Percentiles rank a stretch among this genome's conserved stretches.
Conservation (phyloP, 2,797 vertebrate genomes). For the Phoebastria nigripes region DNA sequence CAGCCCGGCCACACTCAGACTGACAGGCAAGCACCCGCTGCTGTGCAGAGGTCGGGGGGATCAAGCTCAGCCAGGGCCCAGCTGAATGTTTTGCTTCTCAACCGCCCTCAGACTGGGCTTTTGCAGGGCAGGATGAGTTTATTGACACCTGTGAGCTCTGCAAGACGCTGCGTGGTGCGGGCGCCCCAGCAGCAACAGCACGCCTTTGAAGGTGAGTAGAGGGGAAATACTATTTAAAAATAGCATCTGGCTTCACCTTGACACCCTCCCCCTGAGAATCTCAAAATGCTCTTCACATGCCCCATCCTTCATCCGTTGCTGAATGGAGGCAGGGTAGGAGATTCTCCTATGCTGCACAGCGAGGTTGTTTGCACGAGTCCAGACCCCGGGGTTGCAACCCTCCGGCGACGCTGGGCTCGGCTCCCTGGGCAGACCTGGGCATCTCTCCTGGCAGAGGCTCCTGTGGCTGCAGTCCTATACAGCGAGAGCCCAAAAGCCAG, state of each 20-base stretch:
- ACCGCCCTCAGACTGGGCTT: rapidly evolving
- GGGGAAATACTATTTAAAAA: background rate
- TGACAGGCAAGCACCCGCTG: background rate
- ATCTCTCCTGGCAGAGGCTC: background rate
- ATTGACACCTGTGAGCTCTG: background rate
- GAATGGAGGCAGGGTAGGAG: background rate
- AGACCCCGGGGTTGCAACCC: background rate
- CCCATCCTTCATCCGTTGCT: background rate
- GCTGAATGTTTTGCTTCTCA: background rate
- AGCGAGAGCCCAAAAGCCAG: background rate
- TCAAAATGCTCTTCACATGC: background rate
- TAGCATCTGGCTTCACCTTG: background rate
- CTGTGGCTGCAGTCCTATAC: rapidly evolving
- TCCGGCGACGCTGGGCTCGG: rapidly evolving
- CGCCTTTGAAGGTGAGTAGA: background rate
- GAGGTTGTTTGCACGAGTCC: background rate
- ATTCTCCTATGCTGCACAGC: rapidly evolving
- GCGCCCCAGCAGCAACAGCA: background rate
- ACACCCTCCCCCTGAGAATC: background rate
- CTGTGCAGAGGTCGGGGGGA: rapidly evolving
- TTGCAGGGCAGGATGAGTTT: background rate
- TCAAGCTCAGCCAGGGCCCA: background rate
- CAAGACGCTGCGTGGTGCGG: rapidly evolving
- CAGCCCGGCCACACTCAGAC: background rate
- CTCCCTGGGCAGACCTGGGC: background rate